Evolutionary conservation across 2,797 vertebrate species (phyloP).

Genomic region (Syncerus caffer): DNA sequence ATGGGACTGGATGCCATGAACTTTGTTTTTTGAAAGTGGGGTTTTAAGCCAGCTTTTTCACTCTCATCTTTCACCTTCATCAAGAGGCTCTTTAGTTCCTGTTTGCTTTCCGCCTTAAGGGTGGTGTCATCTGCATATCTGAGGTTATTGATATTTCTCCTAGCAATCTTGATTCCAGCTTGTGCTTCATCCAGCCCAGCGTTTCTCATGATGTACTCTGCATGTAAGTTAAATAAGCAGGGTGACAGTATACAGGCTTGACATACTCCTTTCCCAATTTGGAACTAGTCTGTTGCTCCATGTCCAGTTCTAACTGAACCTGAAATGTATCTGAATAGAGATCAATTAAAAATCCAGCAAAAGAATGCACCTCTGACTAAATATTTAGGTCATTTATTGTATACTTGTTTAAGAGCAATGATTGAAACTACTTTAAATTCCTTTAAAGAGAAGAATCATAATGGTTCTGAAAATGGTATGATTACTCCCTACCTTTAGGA

Average conservation of each 20-base stretch:
- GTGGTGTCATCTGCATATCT: not conserved
- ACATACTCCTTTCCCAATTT: not conserved
- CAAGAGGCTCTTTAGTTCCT: not conserved
- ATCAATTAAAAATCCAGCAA: not conserved
- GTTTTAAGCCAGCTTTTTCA: not conserved
- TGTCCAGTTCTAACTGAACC: not conserved
- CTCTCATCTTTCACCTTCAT: not conserved
- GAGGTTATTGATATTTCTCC: not conserved
- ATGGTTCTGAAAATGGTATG: not conserved
- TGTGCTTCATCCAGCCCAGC: not conserved
- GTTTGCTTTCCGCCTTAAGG: accelerated
- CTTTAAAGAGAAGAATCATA: not conserved
- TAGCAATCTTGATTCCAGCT: not conserved
- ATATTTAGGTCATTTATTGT: not conserved
- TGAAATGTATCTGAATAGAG: not conserved
- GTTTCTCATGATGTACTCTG: not conserved
- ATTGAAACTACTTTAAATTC: not conserved
- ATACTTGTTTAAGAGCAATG: not conserved
- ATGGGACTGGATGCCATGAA: not conserved
- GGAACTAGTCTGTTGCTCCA: not conserved
- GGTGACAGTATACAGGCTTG: not conserved
- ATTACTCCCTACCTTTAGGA: not conserved
- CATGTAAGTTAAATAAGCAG: not conserved
- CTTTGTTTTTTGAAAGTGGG: not conserved
- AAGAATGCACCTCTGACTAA: not conserved